Evolutionary conservation across 1,140 invertebrate species (phyloP), one percentile per base, ranked within the genome.

Genomic region (Papilio glaucus): DNA sequence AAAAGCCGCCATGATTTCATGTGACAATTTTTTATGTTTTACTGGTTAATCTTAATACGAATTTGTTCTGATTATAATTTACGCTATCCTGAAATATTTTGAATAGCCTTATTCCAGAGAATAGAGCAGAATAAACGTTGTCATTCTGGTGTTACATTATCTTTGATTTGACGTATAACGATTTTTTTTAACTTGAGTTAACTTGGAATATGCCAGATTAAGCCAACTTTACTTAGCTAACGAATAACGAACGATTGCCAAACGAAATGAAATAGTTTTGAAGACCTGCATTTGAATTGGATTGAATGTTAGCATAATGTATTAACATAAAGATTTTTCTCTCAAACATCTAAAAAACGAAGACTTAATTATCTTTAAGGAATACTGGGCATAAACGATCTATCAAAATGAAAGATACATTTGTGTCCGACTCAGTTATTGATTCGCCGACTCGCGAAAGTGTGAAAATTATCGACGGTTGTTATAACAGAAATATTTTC

Each of bases 401-500:
- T 69, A 37, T 5, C 18, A 91, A 83, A 85, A 92, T 91, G 89
- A 91, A 88, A 76, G 90, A 92, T 83, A 85, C 89, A 45, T 92
- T 92, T 83, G 86, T 84, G 57, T 81, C 80, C 60, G 90, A 90
- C 72, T 85, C 84, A 29, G 78, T 71, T 84, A 88, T 90, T 65
- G 90, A 92, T 89, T 92, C 90, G 21, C 89, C 90, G 53, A 71
- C 85, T 45, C 78, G 78, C 42, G 88, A 91, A 63, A 91, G 86
- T 73, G 72, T 91, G 15, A 87, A 81, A 76, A 88, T 90, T 71
- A 82, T 89, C 13, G 89, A 92, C 57, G 88, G 89, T 33, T 92
- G 90, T 84, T 92, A 89, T 62, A 91, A 85, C 76, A 90, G 84
- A 78, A 90, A 86, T 74, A 72, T 91, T 71, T 92, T 92, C 74